These are phyloP conservation scores for Morinoia aosen DNA, from an alignment of 2,888 invertebrate genomes.

Conservation along the genomic window DNA sequence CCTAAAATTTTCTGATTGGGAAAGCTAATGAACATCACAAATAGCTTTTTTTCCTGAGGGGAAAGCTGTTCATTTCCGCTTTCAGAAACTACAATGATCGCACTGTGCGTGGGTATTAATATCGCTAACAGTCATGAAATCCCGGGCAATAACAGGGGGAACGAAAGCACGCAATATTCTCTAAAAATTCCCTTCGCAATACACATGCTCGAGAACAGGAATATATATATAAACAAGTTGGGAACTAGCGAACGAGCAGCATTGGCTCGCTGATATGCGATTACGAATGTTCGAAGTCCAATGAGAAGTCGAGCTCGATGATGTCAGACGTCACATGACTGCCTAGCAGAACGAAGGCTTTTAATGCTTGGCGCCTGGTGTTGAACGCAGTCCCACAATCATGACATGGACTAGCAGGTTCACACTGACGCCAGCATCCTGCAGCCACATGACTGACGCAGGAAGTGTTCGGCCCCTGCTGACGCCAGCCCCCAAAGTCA, in stretches of 20 bases:
- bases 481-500: not conserved
- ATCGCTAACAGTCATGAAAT: not conserved
- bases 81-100: not conserved
- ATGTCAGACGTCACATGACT: not conserved
- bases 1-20: too few species aligned
- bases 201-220: too few species aligned
- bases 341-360: not conserved
- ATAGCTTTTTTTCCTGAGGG: too few species aligned
- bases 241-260: too few species aligned
- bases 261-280: too few species aligned
- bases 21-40: too few species aligned
- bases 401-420: not conserved
- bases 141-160: not conserved
- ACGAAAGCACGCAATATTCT: not conserved
- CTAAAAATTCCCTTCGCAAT: too few species aligned
- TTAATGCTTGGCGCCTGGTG: not conserved
- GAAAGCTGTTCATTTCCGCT: not conserved
- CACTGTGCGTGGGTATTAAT: not conserved
- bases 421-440: not conserved
- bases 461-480: not conserved
- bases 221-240: too few species aligned
- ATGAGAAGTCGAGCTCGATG: not conserved
- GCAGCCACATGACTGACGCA: not conserved
- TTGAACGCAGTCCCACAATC: not conserved
- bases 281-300: not conserved